Conservation (phyloP, 1,140 invertebrate genomes). For the Aporrectodea caliginosa region DNA sequence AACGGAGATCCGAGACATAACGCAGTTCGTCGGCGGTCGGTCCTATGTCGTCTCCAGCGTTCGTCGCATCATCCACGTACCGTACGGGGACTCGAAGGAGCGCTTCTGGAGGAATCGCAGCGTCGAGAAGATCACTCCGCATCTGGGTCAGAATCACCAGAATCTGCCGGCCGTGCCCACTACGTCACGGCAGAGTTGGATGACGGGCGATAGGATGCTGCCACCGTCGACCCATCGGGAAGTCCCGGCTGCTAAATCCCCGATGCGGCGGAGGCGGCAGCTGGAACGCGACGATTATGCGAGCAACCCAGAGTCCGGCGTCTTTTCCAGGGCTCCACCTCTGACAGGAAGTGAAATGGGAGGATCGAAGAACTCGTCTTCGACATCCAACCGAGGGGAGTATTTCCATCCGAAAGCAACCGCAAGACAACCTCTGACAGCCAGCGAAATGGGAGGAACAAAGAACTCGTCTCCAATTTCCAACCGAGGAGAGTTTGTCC, state of each 20-base stretch:
- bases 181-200: neutral
- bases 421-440: too few relatives aligned
- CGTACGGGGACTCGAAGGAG: conserved; percentile 43
- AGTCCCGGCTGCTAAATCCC: too few relatives aligned
- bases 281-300: too few relatives aligned
- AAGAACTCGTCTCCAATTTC: too few relatives aligned
- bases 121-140: neutral
- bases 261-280: too few relatives aligned
- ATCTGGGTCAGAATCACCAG: neutral
- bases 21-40: conserved; percentile 82
- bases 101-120: conserved; percentile 39
- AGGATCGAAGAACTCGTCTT: too few relatives aligned
- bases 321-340: too few relatives aligned
- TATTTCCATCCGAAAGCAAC: too few relatives aligned
- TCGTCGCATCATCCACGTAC: conserved; percentile 29
- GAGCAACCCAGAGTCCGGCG: too few relatives aligned
- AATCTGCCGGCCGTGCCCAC: neutral
- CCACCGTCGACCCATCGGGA: neutral
- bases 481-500: too few relatives aligned
- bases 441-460: too few relatives aligned
- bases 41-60: conserved; percentile 78
- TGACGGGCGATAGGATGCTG: neutral
- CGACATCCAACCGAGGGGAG: too few relatives aligned
- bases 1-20: conserved; percentile 72
- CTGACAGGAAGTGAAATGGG: neutral